Percentiles rank a stretch among this genome's conserved stretches.
Evolutionary conservation across 64 coral and sea anemone species (phyloP).

Genomic region (Dendrophyllia cribrosa): DNA sequence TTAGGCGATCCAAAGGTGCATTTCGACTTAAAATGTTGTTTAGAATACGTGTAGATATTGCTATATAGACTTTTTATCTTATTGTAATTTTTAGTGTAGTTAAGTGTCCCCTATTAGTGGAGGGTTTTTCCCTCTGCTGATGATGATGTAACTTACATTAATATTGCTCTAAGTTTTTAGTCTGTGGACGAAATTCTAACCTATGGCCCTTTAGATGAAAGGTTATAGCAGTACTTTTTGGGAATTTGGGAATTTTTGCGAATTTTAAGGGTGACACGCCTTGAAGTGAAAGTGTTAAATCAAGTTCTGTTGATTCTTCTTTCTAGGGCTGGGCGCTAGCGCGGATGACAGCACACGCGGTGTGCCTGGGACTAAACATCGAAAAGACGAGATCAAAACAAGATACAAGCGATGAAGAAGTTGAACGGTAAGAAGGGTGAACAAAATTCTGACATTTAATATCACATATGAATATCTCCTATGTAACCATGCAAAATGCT

Average conservation of each 20-base stretch:
- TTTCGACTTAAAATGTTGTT: background rate
- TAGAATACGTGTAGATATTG: too few relatives aligned
- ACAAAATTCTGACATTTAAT: background rate
- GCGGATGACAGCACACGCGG: constrained; percentile 59
- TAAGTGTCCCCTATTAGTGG: too few relatives aligned
- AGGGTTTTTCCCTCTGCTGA: too few relatives aligned
- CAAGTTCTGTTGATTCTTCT: background rate
- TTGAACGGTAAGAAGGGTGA: constrained; percentile 20
- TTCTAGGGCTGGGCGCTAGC: constrained; percentile 56
- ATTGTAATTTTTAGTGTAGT: too few relatives aligned
- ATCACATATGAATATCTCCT: too few relatives aligned
- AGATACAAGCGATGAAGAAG: constrained; percentile 14
- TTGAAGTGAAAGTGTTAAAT: background rate
- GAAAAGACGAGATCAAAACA: constrained; percentile 26
- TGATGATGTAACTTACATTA: background rate
- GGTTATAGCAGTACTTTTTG: too few relatives aligned
- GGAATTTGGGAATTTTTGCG: too few relatives aligned
- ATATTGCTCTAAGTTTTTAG: background rate
- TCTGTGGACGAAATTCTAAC: too few relatives aligned
- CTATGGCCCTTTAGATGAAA: too few relatives aligned
- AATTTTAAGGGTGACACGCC: too few relatives aligned
- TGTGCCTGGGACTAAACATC: constrained; percentile 37
- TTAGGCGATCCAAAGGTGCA: constrained; percentile 59
- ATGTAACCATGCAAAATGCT: too few relatives aligned
- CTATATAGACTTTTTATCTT: too few relatives aligned